Conservation (phyloP, 2,797 vertebrate species). For the Notoglanidium macrostoma region DNA sequence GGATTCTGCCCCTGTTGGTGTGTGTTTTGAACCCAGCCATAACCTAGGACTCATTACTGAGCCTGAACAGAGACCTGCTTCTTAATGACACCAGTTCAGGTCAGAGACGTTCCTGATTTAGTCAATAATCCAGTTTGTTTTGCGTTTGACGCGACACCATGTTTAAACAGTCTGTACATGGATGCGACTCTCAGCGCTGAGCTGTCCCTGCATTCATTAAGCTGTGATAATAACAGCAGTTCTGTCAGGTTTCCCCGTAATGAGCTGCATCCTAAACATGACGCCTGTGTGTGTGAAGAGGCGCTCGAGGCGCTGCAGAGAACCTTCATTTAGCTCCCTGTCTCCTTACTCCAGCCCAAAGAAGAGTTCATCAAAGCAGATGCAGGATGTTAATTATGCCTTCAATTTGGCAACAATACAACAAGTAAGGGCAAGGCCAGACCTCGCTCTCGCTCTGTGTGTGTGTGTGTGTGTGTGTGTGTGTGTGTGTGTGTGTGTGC, state of each 20-base stretch:
- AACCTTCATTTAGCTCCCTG: slow-evolving; percentile 59
- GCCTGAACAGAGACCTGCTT: background rate
- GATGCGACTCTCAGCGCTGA: background rate
- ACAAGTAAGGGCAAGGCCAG: slow-evolving; percentile 45
- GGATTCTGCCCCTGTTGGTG: background rate
- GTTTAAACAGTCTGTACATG: background rate
- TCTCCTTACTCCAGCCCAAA: slow-evolving; percentile 51
- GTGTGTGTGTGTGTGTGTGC: background rate
- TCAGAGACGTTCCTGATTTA: background rate
- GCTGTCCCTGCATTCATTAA: slow-evolving; percentile 22
- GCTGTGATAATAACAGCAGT: background rate
- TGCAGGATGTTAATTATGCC: slow-evolving; percentile 59
- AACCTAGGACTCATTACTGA: background rate
- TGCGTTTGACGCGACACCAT: background rate
- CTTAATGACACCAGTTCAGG: background rate
- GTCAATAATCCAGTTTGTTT: background rate
- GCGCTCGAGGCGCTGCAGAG: slow-evolving; percentile 46
- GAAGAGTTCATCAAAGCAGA: slow-evolving; percentile 63
- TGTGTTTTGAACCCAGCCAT: background rate
- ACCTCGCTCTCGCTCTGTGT: slow-evolving; percentile 8
- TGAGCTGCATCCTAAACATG: slow-evolving; percentile 54
- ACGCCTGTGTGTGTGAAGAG: slow-evolving; percentile 44
- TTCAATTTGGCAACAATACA: slow-evolving; percentile 51
- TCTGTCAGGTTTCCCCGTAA: slow-evolving; percentile 47
- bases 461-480: slow-evolving; percentile 1